Conservation (phyloP, 2,888 invertebrate genomes). For the Anoncus sp. region DNA sequence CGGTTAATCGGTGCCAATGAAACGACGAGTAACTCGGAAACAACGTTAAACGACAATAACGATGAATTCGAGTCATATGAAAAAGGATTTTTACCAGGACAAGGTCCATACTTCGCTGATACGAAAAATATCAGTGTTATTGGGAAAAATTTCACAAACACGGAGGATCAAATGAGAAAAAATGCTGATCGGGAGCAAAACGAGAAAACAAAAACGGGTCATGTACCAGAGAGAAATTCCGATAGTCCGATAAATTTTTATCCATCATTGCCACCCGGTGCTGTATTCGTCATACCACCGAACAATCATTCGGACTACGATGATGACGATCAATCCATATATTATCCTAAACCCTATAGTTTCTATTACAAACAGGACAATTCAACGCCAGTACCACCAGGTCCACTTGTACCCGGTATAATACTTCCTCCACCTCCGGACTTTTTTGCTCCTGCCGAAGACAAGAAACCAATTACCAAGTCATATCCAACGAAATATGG, state of each 20-base stretch:
- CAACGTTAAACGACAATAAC: constrained; percentile 70
- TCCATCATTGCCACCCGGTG: constrained; percentile 87
- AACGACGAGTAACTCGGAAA: constrained; percentile 86
- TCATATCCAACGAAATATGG: constrained; percentile 70
- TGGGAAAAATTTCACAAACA: constrained; percentile 85
- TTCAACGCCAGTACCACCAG: constrained; percentile 90
- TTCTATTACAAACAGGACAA: constrained; percentile 93
- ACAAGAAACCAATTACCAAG: too few relatives aligned
- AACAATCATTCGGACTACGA: constrained; percentile 90
- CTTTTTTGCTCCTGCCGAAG: constrained; percentile 87
- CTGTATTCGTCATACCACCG: constrained; percentile 84
- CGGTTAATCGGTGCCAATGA: constrained; percentile 93
- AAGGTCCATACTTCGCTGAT: constrained; percentile 84
- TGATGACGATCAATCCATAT: constrained; percentile 96
- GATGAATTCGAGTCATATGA: too few relatives aligned
- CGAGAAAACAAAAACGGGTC: constrained; percentile 84
- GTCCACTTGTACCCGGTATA: constrained; percentile 95
- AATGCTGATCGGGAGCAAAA: constrained; percentile 84
- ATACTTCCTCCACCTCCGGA: constrained; percentile 95
- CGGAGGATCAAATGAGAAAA: constrained; percentile 85
- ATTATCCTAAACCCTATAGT: constrained; percentile 96
- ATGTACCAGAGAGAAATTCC: constrained; percentile 81
- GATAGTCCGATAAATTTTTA: too few relatives aligned
- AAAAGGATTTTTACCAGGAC: constrained; percentile 82
- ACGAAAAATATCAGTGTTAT: constrained; percentile 83